Base-by-base conservation (phyloP, 2,797 vertebrate genomes). In the Sebastes oblongus region DNA sequence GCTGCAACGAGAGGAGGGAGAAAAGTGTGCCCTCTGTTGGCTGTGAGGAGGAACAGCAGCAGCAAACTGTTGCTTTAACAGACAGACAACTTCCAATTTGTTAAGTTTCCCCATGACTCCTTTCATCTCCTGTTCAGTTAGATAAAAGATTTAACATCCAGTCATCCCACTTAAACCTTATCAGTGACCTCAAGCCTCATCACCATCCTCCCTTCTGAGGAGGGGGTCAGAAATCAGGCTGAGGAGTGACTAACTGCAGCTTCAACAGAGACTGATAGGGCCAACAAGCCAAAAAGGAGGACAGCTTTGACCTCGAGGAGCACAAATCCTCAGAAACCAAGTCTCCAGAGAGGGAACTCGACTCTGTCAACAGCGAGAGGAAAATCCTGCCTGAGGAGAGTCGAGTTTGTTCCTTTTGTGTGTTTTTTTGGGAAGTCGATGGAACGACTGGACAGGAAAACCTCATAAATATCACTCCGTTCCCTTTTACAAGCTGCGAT, bases 121-220 rank as follows among this genome's bases (percentile, higher is more conserved):
- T 92, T 92, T 93, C 90, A 92, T 93, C 90, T 92, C 56, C 85
- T 50, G 62, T 66, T 84, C 67, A 27, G 52, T 78, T 14, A 89
- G 84, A 91, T 87, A 89, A 84, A 80, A 80, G 27, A 60, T 79
- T 54, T 81, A 86, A 52, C 84, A 80, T 81, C 76, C 87, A 84
- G 85, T 85, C 89, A 86, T 90, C 80, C 86, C 87, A 88, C 86
- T 90, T 82, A 73, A 80, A 81, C 66, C 74, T 88, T 92, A 92
- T 93, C 92, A 75, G 85, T 87, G 89, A 92, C 90, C 89, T 92
- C 72, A 76, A 74, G 72, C 74, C 84, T 84, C 70, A 72, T 73
- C 50, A 76, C 59, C 72, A 25, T 91, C 88, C 92, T 93, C 92
- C 91, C 89, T 73, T 77, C 69, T 71, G 60, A 67, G 67, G 39